Conservation (phyloP, 2,797 vertebrate genomes). For the Bovichtus diacanthus region DNA sequence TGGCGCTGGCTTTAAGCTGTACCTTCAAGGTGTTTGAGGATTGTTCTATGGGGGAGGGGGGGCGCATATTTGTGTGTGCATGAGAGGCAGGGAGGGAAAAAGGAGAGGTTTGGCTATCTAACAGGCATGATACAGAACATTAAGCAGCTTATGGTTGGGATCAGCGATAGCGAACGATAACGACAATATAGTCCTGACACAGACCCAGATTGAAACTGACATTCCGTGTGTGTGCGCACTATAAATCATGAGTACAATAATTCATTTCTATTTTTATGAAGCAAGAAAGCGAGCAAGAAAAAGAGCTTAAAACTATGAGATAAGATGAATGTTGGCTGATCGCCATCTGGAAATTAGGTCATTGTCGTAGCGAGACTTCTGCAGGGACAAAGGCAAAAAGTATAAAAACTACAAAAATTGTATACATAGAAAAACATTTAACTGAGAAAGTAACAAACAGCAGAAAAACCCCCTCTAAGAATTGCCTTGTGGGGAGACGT, state of each 20-base stretch:
- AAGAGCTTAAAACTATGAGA: slow-evolving; percentile 23
- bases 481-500: neutral
- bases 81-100: neutral
- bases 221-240: slow-evolving; percentile 25
- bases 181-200: slow-evolving; percentile 48
- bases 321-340: slow-evolving; percentile 29
- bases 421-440: neutral
- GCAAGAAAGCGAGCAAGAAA: slow-evolving; percentile 3
- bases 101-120: slow-evolving; percentile 32
- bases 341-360: slow-evolving; percentile 22
- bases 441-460: too few relatives aligned
- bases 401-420: neutral
- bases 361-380: slow-evolving; percentile 7
- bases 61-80: neutral
- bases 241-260: slow-evolving; percentile 30
- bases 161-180: slow-evolving; percentile 63
- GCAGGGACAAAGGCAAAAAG: neutral
- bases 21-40: slow-evolving; percentile 42
- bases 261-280: slow-evolving; percentile 38
- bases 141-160: slow-evolving; percentile 66
- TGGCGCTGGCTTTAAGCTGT: neutral
- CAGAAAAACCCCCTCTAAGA: neutral
- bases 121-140: slow-evolving; percentile 68
- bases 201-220: slow-evolving; percentile 38
- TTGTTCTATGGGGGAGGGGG: neutral